Conservation (phyloP, 2,888 invertebrate species). For the Hirudinaria manillensis region DNA sequence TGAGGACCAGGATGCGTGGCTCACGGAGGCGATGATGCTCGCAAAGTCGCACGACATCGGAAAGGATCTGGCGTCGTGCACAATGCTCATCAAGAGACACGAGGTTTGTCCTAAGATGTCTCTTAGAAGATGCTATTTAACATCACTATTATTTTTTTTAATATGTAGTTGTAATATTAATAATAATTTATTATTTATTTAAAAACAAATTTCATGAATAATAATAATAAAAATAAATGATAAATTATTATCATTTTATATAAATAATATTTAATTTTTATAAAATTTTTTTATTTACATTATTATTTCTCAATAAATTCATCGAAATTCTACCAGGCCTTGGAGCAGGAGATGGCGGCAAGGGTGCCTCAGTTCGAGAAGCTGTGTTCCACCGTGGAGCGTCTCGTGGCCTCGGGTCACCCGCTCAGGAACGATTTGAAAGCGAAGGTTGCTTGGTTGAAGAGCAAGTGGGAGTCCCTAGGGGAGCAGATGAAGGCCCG, state of each 20-base stretch:
- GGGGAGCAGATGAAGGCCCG: constrained; percentile 67
- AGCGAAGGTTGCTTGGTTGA: constrained; percentile 72
- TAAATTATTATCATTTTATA: neutral
- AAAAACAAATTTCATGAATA: too few relatives aligned
- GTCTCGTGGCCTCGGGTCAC: constrained; percentile 73
- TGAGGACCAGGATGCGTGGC: constrained; percentile 95
- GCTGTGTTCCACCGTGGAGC: constrained; percentile 65
- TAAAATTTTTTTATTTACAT: neutral
- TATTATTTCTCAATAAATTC: too few relatives aligned
- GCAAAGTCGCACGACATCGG: constrained; percentile 87
- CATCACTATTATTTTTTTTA: neutral
- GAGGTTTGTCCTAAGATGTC: constrained; percentile 60
- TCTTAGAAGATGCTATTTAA: neutral
- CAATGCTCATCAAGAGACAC: constrained; percentile 84
- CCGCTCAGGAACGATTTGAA: constrained; percentile 75
- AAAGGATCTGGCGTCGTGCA: constrained; percentile 82
- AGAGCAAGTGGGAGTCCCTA: constrained; percentile 82
- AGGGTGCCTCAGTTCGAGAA: constrained; percentile 54
- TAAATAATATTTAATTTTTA: neutral
- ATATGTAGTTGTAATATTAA: neutral
- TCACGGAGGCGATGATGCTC: constrained; percentile 85
- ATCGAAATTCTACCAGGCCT: constrained; percentile 47
- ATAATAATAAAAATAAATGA: neutral
- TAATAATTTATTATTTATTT: too few relatives aligned
- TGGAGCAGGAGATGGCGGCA: constrained; percentile 74